Evolutionary conservation across 1,140 invertebrate species (phyloP).

Genomic region (Ceratosolen fusciceps): DNA sequence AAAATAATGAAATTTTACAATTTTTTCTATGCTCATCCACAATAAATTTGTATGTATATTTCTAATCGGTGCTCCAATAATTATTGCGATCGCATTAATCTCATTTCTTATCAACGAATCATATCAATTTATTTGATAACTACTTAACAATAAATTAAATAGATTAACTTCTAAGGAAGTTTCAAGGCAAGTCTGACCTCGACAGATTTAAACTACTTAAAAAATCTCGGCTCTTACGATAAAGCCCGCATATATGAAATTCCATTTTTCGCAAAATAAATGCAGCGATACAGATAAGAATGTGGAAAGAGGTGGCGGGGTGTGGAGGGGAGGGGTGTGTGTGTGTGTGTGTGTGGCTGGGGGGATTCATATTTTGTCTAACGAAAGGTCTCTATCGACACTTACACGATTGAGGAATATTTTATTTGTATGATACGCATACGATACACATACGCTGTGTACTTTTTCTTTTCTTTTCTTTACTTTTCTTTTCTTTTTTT

Average conservation of each 20-base stretch:
- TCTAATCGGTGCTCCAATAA: neutral
- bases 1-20: neutral
- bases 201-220: conserved; percentile 49
- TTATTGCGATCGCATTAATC: neutral
- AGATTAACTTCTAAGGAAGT: conserved; percentile 1
- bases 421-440: no score
- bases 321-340: no score
- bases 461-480: no score
- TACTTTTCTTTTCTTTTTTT: no score
- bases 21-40: neutral
- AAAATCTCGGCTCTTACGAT: conserved; percentile 40
- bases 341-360: no score
- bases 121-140: conserved; percentile 12
- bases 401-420: no score
- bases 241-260: conserved; percentile 34
- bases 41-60: neutral
- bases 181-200: conserved; percentile 48
- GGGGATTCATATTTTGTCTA: neutral
- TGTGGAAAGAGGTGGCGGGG: neutral
- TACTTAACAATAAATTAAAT: conserved; percentile 30
- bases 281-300: neutral
- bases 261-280: conserved; percentile 2
- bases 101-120: neutral
- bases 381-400: conserved; percentile 15
- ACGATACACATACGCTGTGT: no score